Percentiles rank a stretch among this genome's conserved stretches.
phyloP scores from a whole-genome alignment of 2,113 vertebrate species.

The Onychorhynchus coronatus region DNA sequence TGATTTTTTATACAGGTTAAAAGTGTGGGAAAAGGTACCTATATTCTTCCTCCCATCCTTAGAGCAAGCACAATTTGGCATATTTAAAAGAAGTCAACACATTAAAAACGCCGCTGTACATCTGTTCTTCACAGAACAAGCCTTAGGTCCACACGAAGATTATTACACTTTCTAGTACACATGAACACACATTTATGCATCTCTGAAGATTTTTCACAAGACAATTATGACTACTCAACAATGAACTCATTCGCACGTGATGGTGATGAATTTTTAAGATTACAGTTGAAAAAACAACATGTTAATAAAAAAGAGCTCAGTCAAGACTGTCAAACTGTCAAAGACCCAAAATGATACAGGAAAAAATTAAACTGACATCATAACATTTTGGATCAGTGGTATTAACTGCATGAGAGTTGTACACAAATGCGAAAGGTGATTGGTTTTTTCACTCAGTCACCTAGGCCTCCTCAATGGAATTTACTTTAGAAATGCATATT shows the following conservation, averaged over 20 bases:
- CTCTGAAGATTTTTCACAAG: constrained; percentile 15
- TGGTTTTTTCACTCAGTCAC: constrained; percentile 65
- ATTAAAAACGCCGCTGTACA: not conserved
- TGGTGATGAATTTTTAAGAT: not conserved
- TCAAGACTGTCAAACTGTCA: not conserved
- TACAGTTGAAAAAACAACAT: not conserved
- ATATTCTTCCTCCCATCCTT: constrained; percentile 16
- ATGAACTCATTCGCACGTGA: constrained; percentile 10
- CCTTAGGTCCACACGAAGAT: not conserved
- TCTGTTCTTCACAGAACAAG: not conserved
- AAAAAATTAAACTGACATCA: constrained; percentile 11
- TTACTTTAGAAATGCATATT: constrained; percentile 8
- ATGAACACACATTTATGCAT: not conserved
- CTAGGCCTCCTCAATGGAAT: constrained; percentile 56
- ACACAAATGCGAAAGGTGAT: constrained; percentile 44
- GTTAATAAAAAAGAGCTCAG: not conserved
- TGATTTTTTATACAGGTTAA: not conserved
- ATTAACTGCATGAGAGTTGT: not conserved
- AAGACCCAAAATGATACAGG: constrained; percentile 25
- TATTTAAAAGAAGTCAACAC: constrained; percentile 4
- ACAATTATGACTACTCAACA: not conserved
- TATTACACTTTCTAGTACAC: not conserved
- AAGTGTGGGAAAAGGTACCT: not conserved
- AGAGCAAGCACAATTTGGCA: constrained; percentile 13
- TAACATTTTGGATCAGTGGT: constrained; percentile 43